phyloP scores from a whole-genome alignment of 2,113 vertebrate species.

The Chlamydotis undulata region DNA sequence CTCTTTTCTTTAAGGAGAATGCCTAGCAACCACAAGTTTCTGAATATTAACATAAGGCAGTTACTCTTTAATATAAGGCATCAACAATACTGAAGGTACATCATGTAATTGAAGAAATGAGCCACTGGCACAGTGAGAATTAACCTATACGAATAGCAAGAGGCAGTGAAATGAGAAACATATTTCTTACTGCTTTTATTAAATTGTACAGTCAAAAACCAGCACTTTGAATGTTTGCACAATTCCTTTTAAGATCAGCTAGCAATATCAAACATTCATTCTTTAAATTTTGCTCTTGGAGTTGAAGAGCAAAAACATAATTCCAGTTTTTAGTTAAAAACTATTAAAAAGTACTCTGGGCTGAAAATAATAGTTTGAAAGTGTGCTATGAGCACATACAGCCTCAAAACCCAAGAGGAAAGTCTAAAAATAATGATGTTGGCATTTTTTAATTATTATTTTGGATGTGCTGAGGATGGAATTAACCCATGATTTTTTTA shows the following conservation, averaged over 20 bases:
- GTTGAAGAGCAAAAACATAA: not conserved
- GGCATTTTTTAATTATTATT: not conserved
- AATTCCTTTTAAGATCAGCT: not conserved
- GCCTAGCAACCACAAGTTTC: not conserved
- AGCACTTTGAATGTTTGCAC: not conserved
- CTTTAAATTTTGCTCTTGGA: not conserved
- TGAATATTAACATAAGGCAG: conserved; percentile 9
- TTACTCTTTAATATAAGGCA: conserved; percentile 4
- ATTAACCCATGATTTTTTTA: not conserved
- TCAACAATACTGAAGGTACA: conserved; percentile 19
- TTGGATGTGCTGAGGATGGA: not conserved
- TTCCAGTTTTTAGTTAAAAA: not conserved
- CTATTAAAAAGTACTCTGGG: not conserved
- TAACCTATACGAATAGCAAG: not conserved
- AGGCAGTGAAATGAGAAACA: conserved; percentile 29
- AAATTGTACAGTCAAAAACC: not conserved
- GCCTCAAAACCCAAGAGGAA: not conserved
- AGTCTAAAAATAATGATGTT: not conserved
- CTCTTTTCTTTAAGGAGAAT: not conserved
- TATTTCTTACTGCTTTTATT: conserved; percentile 14
- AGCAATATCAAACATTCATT: not conserved
- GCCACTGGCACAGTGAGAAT: not conserved
- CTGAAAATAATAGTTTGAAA: not conserved
- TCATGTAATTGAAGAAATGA: conserved; percentile 36
- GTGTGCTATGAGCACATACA: not conserved